Evolutionary conservation across 2,888 invertebrate genomes (phyloP), one percentile per base, ranked within the genome.

Genomic region (Crocallis elinguaria): DNA sequence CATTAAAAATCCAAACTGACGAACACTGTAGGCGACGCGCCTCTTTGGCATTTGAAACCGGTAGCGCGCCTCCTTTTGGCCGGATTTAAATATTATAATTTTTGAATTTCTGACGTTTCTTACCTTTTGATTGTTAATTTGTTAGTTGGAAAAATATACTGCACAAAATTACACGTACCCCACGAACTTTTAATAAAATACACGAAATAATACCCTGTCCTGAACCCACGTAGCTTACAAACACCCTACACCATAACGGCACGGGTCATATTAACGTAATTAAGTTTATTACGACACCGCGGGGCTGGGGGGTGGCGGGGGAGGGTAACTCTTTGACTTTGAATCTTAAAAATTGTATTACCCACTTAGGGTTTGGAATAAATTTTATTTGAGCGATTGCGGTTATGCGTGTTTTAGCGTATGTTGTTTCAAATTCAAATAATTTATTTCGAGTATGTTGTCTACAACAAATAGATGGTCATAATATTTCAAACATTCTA

Each of bases 181-280:
- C n/a, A n/a, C n/a, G n/a, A n/a, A n/a, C n/a, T n/a, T n/a, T n/a
- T n/a, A n/a, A n/a, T n/a, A n/a, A n/a, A n/a, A n/a, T n/a, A n/a
- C n/a, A n/a, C n/a, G n/a, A n/a, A n/a, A n/a, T n/a, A n/a, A n/a
- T n/a, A n/a, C n/a, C n/a, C n/a, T n/a, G n/a, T n/a, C n/a, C n/a
- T n/a, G n/a, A n/a, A n/a, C n/a, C n/a, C n/a, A n/a, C n/a, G n/a
- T n/a, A n/a, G n/a, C n/a, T n/a, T n/a, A n/a, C n/a, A n/a, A n/a
- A n/a, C 69, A 75, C 73, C 76, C 72, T 74, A 75, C 63, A 45
- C 49, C 50, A 58, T 69, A 70, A 66, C 73, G 69, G 74, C 83
- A 82, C 82, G 83, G 82, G 82, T 77, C 71, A 78, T 73, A 84
- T 86, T 84, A 84, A 78, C 74, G 84, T 87, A 88, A 88, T 88